Percentiles rank a stretch among this genome's conserved stretches.
Evolutionary conservation across 2,113 vertebrate genomes (phyloP).

Genomic region (Gallinago media): DNA sequence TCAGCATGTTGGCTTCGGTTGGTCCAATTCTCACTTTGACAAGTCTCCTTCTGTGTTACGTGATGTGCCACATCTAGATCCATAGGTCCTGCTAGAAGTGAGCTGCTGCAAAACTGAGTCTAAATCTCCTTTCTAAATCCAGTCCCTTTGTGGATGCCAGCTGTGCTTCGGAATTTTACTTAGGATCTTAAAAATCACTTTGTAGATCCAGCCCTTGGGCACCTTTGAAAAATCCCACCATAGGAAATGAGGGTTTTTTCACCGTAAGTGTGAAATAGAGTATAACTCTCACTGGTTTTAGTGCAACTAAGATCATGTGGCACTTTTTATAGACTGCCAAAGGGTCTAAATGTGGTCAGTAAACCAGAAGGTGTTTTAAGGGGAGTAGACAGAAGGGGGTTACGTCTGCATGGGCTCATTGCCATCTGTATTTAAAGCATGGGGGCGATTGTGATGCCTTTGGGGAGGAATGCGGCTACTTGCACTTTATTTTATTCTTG

Average conservation of each 20-base stretch:
- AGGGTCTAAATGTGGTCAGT: slow-evolving; percentile 43
- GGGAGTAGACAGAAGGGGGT: neutral
- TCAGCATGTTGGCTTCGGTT: neutral
- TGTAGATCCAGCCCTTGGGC: neutral
- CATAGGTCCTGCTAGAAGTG: neutral
- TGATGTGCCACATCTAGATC: neutral
- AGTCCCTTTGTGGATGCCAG: neutral
- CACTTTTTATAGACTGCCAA: slow-evolving; percentile 64
- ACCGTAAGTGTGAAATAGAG: neutral
- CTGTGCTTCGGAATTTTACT: slow-evolving; percentile 1
- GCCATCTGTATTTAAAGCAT: neutral
- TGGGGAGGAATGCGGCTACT: neutral
- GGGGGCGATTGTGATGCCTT: neutral
- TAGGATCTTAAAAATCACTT: slow-evolving; percentile 31
- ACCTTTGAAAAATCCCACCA: slow-evolving; percentile 26
- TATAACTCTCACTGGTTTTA: neutral
- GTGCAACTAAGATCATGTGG: slow-evolving; percentile 27
- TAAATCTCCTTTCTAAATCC: neutral
- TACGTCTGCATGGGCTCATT: neutral
- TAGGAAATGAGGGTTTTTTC: slow-evolving; percentile 45
- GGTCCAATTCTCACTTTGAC: neutral
- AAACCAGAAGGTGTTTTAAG: slow-evolving; percentile 51
- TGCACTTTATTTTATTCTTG: neutral
- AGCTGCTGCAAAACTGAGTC: neutral
- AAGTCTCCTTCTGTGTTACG: neutral